Evolutionary conservation across 2,888 invertebrate species (phyloP), one percentile per base, ranked within the genome.

Genomic region (Rhingia rostrata): DNA sequence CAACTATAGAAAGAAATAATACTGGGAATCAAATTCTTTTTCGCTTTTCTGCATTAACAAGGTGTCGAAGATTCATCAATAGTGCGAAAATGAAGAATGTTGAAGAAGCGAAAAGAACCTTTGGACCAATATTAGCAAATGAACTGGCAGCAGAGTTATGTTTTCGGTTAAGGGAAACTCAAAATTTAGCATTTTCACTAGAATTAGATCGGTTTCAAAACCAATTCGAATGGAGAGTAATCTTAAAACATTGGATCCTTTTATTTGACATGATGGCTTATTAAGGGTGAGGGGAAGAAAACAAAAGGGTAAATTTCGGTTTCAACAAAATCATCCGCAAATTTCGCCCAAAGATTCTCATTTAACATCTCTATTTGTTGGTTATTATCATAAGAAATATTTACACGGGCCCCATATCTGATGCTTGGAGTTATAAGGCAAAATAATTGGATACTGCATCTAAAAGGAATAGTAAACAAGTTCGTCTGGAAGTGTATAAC

Each of bases 271-370:
- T 30, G 47, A 63, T 37, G 63, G 49, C 14, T 22, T 63, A 37
- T 37, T 49, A 2, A 63, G 47, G 49, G 39, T 63, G 5, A 49
- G 37, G 0, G 39, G 49, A 6, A n/a, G n/a, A n/a, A n/a, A n/a
- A n/a, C 63, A 37, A 30, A 63, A 37, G 22, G 63, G 49, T 30
- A 5, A 4, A 0, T 63, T 63, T 39, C 6, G 14, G 6, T 63
- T 49, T 39, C 10, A 63, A n/a, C 49, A 49, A 49, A 63, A 47
- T 39, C 49, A 63, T 49, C 63, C 49, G 33, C 35, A 37, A 49
- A 63, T 63, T 63, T 6, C 39, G 30, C 49, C 39, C 1, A 63
- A 49, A 10, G 35, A 63, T 12, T 63, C 49, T n/a, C 39, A 37
- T 30, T 39, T 63, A 9, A 49, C 63, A 47, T 10, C 47, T 37